A percentile compares a stretch with the other conserved stretches of the same genome.
Evolutionary conservation across 2,888 invertebrate genomes (phyloP).

Genomic region (Ochropacha duplaris): DNA sequence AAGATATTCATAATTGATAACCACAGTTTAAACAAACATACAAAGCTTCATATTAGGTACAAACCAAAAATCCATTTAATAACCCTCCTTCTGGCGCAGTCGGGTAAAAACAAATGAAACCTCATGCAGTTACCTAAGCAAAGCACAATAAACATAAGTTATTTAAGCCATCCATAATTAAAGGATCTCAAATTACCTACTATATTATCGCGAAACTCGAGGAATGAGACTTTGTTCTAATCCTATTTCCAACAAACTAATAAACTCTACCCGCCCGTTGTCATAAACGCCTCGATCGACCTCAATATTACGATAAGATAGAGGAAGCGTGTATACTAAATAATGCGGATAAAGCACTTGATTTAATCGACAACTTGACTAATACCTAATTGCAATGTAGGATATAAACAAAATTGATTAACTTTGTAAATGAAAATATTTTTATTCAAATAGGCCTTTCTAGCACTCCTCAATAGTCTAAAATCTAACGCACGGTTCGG

Average conservation of each 20-base stretch:
- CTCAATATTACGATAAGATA: neutral
- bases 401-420: too few relatives aligned
- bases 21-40: neutral
- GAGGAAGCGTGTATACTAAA: neutral
- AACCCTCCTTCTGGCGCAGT: too few relatives aligned
- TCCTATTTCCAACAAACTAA: conserved; percentile 7
- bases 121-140: neutral
- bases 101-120: neutral
- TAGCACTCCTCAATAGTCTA: too few relatives aligned
- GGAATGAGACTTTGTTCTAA: conserved; percentile 10
- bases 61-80: too few relatives aligned
- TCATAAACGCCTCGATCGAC: neutral
- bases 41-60: too few relatives aligned
- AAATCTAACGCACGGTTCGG: too few relatives aligned
- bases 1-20: too few relatives aligned
- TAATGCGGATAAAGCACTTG: too few relatives aligned
- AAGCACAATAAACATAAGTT: conserved; percentile 7
- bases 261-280: conserved; percentile 2
- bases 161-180: conserved; percentile 14
- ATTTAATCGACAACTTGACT: neutral
- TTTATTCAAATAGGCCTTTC: too few relatives aligned
- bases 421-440: too few relatives aligned
- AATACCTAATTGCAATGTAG: neutral
- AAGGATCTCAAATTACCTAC: conserved; percentile 10
- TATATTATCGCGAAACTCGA: conserved; percentile 11